phyloP scores from a whole-genome alignment of 2,797 vertebrate genomes.

The Knipowitschia caucasica region DNA sequence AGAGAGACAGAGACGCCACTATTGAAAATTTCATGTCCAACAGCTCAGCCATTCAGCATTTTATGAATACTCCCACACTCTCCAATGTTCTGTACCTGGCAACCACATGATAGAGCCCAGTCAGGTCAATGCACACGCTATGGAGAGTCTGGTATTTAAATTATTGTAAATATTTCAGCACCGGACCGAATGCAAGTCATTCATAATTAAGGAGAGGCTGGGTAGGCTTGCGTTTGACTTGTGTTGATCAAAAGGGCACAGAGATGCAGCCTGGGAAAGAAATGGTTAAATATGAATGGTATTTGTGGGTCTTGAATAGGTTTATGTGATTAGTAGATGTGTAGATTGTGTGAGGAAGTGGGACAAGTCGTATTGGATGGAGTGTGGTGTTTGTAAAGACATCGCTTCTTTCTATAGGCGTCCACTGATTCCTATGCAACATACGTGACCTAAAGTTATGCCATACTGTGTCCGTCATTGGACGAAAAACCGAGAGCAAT shows the following conservation, averaged over 20 bases:
- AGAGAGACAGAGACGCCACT: slow-evolving; percentile 52
- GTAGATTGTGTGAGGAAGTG: slow-evolving; percentile 29
- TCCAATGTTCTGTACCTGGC: no score
- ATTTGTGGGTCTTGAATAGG: not conserved
- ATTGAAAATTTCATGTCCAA: slow-evolving; percentile 51
- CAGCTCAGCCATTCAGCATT: slow-evolving; percentile 63
- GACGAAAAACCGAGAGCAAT: slow-evolving; percentile 43
- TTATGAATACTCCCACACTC: slow-evolving; percentile 26
- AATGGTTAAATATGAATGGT: not conserved
- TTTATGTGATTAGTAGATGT: slow-evolving; percentile 6
- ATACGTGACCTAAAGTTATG: slow-evolving; percentile 41
- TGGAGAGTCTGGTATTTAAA: slow-evolving; percentile 62
- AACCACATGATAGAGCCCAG: slow-evolving; percentile 32
- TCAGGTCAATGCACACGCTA: slow-evolving; percentile 25
- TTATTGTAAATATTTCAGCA: slow-evolving; percentile 78
- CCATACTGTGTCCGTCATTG: slow-evolving; percentile 21
- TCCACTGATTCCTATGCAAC: slow-evolving; percentile 27
- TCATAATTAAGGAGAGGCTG: slow-evolving; percentile 66
- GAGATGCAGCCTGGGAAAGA: slow-evolving; percentile 28
- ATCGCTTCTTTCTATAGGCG: slow-evolving; percentile 25
- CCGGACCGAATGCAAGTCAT: slow-evolving; percentile 61
- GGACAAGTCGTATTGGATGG: no score
- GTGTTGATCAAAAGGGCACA: slow-evolving; percentile 49
- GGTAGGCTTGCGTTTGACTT: slow-evolving; percentile 54
- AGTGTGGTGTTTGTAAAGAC: not conserved